phyloP scores from a whole-genome alignment of 1,140 invertebrate species.

The Oryctes rhinoceros region DNA sequence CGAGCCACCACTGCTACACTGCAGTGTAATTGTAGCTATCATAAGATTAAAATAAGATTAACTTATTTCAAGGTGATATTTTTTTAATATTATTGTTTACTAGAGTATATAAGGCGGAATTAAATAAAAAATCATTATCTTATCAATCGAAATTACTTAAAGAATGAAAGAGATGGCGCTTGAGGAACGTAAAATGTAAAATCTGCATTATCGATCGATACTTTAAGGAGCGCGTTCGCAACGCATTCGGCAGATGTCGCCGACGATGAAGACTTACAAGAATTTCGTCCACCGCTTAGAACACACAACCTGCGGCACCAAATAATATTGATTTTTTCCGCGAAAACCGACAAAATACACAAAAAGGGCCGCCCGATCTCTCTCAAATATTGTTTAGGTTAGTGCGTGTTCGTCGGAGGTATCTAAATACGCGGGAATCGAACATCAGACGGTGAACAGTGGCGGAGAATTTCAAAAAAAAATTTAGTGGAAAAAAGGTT shows the following conservation, averaged over 20 bases:
- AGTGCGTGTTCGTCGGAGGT: slow-evolving; percentile 13
- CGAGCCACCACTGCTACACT: too few relatives aligned
- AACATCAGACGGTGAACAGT: background rate
- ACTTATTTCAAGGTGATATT: too few relatives aligned
- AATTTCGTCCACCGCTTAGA: background rate
- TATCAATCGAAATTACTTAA: too few relatives aligned
- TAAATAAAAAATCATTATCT: too few relatives aligned
- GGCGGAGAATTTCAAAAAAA: slow-evolving; percentile 8
- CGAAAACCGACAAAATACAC: slow-evolving; percentile 19
- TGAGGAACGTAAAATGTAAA: too few relatives aligned
- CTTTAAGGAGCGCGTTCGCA: background rate
- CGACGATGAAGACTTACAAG: slow-evolving; percentile 10
- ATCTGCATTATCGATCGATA: background rate
- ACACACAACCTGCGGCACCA: slow-evolving; percentile 27
- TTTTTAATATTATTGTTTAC: too few relatives aligned
- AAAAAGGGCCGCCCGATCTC: slow-evolving; percentile 23
- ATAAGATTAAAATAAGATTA: too few relatives aligned
- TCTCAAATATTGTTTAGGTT: background rate
- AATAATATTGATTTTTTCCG: slow-evolving; percentile 35
- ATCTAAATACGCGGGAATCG: background rate
- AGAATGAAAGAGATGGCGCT: too few relatives aligned
- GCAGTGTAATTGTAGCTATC: too few relatives aligned
- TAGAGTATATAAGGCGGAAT: too few relatives aligned
- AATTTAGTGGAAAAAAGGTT: background rate
- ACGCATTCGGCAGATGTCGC: background rate